phyloP scores from a whole-genome alignment of 2,113 vertebrate genomes.

The Amphilophus citrinellus region DNA sequence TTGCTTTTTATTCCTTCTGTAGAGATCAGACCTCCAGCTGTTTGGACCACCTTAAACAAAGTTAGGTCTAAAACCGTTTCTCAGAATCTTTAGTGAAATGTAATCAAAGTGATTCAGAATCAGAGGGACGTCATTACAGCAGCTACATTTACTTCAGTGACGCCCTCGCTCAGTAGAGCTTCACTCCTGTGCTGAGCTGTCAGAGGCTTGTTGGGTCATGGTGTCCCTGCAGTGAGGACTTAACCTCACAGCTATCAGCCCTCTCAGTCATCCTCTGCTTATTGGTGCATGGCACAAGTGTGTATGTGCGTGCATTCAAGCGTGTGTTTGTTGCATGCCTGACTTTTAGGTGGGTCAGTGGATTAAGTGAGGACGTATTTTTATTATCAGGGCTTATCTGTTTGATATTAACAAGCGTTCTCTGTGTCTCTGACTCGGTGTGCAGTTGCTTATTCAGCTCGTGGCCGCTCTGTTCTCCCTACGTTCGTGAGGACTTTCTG shows the following conservation, averaged over 20 bases:
- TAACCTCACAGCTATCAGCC: constrained; percentile 76
- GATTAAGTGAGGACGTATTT: constrained; percentile 10
- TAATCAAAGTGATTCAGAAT: not conserved
- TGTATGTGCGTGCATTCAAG: not conserved
- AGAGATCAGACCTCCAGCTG: not conserved
- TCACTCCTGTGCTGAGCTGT: constrained; percentile 52
- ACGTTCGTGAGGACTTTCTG: not conserved
- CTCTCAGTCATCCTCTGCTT: constrained; percentile 65
- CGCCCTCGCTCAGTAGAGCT: not conserved
- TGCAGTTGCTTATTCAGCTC: constrained; percentile 33
- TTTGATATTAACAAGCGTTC: not conserved
- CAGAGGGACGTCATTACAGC: not conserved
- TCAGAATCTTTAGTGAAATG: not conserved
- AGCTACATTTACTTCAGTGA: not conserved
- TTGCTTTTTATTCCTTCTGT: not conserved
- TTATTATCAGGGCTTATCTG: not conserved
- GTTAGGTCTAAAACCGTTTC: not conserved
- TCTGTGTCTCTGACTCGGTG: not conserved
- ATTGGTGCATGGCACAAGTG: constrained; percentile 36
- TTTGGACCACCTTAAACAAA: not conserved
- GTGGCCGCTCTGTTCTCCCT: constrained; percentile 2
- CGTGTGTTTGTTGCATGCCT: not conserved
- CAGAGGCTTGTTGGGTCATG: constrained; percentile 69
- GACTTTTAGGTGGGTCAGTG: not conserved
- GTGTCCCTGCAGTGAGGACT: constrained; percentile 72